phyloP scores from a whole-genome alignment of 2,797 vertebrate species.

The Australoheros facetus region DNA sequence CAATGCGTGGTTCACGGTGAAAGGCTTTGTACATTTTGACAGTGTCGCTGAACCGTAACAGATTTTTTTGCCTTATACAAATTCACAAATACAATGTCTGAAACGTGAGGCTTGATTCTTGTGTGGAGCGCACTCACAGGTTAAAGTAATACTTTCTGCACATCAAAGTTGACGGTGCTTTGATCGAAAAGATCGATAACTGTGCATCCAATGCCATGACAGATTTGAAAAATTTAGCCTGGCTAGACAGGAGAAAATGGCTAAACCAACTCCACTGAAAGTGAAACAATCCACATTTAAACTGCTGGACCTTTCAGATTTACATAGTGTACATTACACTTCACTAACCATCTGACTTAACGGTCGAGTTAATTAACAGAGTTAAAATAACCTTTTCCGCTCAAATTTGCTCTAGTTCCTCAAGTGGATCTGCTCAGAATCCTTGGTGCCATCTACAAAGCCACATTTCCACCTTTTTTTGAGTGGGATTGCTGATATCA shows the following conservation, averaged over 20 bases:
- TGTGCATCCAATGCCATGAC: neutral
- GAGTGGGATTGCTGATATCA: neutral
- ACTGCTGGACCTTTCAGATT: neutral
- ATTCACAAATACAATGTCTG: slow-evolving; percentile 65
- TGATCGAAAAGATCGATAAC: too few species aligned
- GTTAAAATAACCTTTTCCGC: neutral
- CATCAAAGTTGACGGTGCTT: too few species aligned
- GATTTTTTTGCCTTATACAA: neutral
- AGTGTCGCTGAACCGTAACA: neutral
- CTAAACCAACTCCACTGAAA: neutral
- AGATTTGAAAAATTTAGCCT: neutral
- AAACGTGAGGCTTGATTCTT: slow-evolving; percentile 78
- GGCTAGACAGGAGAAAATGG: neutral
- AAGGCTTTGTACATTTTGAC: slow-evolving; percentile 59
- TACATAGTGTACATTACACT: neutral
- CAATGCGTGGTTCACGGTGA: slow-evolving; percentile 61
- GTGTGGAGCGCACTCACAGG: neutral
- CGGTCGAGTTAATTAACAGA: neutral
- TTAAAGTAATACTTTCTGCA: neutral
- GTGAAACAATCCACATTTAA: too few species aligned
- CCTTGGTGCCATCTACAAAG: too few species aligned
- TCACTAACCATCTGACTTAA: neutral
- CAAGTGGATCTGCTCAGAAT: too few species aligned
- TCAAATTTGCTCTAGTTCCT: too few species aligned
- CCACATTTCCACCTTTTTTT: too few species aligned